Percentiles rank a stretch among this genome's conserved stretches.
Conservation (phyloP, 2,888 invertebrate species). For the Dioctria rufipes region DNA sequence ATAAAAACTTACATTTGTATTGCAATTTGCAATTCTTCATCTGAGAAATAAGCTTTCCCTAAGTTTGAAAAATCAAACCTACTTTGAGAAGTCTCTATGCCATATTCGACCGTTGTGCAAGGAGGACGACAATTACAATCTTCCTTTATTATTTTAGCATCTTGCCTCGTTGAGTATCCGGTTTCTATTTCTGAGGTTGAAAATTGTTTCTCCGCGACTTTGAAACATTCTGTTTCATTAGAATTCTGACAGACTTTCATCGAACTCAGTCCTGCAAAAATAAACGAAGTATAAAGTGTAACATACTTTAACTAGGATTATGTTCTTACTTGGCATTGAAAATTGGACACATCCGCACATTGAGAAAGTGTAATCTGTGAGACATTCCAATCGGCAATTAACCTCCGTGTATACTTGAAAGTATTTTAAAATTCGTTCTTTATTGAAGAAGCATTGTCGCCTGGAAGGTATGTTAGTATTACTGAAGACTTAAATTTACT, state of each 20-base stretch:
- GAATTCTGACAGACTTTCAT: background rate
- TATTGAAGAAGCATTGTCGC: constrained; percentile 77
- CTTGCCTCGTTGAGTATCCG: background rate
- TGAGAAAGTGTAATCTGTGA: background rate
- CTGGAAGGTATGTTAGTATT: constrained; percentile 62
- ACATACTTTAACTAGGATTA: background rate
- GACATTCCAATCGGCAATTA: background rate
- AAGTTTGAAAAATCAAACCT: no score
- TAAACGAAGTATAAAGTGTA: background rate
- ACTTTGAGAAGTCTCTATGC: background rate
- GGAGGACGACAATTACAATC: background rate
- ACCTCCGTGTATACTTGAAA: background rate
- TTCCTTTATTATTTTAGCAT: background rate
- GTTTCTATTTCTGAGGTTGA: background rate
- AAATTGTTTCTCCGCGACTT: background rate
- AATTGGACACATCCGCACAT: background rate
- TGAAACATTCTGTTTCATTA: background rate
- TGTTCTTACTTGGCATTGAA: background rate
- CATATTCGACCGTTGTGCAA: background rate
- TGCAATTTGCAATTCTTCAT: no score
- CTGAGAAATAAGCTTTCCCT: no score
- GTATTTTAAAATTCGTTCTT: background rate
- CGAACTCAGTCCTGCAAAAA: background rate
- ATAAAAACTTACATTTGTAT: no score
- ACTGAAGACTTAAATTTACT: no score